Evolutionary conservation across 1,140 invertebrate species (phyloP).

Genomic region (Penaeus japonicus): DNA sequence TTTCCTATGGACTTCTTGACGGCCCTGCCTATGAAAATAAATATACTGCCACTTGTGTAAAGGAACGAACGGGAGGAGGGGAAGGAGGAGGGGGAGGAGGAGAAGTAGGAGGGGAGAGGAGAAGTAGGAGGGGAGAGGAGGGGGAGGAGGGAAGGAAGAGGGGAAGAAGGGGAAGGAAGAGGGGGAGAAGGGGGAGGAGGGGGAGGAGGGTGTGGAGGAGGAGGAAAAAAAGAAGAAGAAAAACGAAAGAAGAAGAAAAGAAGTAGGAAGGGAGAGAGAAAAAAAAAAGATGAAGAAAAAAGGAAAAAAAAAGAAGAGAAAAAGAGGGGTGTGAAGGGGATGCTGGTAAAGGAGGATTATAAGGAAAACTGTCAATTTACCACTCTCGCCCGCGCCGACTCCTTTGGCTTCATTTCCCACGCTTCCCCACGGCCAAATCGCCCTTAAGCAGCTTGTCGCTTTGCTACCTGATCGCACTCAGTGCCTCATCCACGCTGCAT

Average conservation of each 20-base stretch:
- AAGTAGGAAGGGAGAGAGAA: no score
- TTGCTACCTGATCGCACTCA: no score
- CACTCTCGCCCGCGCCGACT: no score
- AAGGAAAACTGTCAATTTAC: background rate
- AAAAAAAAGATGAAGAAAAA: background rate
- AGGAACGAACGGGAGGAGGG: background rate
- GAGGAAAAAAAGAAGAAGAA: background rate
- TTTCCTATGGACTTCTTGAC: no score
- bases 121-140: background rate
- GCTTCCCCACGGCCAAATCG: no score
- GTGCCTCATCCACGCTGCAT: no score
- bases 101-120: no score
- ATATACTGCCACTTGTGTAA: background rate
- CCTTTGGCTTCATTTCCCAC: no score
- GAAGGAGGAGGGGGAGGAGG: background rate
- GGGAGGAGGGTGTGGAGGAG: background rate
- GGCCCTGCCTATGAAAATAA: background rate
- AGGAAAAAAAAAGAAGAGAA: background rate
- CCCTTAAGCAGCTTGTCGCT: no score
- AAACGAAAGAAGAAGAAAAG: no score
- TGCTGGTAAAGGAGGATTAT: background rate
- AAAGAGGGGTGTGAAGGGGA: background rate
- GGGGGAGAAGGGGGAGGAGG: background rate
- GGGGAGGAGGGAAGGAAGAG: background rate
- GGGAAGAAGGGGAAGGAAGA: background rate